Percentiles rank a stretch among this genome's conserved stretches.
These are phyloP conservation scores for Fistularia tabacaria DNA, from an alignment of 2,797 vertebrate species.

Conservation along the genomic window DNA sequence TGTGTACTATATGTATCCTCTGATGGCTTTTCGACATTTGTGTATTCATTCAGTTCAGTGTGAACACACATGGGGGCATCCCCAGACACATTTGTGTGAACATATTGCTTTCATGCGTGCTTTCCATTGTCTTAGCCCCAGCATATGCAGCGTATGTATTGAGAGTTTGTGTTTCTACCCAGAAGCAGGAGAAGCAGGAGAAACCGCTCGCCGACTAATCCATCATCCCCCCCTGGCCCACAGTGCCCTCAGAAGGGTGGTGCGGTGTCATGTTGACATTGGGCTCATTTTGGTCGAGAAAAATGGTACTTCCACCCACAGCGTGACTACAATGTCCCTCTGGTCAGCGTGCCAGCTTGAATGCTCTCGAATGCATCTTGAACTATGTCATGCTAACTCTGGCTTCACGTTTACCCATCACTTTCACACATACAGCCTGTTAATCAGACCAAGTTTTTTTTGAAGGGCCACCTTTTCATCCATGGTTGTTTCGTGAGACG, in stretches of 20 bases:
- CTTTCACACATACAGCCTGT: constrained; percentile 37
- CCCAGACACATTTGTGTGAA: constrained; percentile 24
- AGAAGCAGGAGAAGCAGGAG: constrained; percentile 55
- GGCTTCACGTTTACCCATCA: constrained; percentile 16
- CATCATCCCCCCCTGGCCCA: constrained; percentile 64
- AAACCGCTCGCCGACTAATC: constrained; percentile 65
- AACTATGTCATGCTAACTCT: constrained; percentile 28
- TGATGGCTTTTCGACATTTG: constrained; percentile 18
- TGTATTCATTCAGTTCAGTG: neutral
- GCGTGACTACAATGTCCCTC: constrained; percentile 9
- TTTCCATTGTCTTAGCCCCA: constrained; percentile 40
- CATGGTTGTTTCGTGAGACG: constrained; percentile 8
- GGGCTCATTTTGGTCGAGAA: constrained; percentile 70
- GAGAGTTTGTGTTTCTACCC: constrained; percentile 12
- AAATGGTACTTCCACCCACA: constrained; percentile 59
- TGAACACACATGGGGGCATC: constrained; percentile 15
- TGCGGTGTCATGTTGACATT: constrained; percentile 69
- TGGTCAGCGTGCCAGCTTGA: constrained; percentile 25
- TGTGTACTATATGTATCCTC: constrained; percentile 22
- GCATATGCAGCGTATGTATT: constrained; percentile 19
- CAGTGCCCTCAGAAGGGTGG: constrained; percentile 60
- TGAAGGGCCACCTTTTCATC: constrained; percentile 35
- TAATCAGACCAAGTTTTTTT: constrained; percentile 34
- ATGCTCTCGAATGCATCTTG: constrained; percentile 2
- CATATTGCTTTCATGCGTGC: constrained; percentile 15